Evolutionary conservation across 2,888 invertebrate genomes (phyloP).

Genomic region (Dicyrtoma fusca): DNA sequence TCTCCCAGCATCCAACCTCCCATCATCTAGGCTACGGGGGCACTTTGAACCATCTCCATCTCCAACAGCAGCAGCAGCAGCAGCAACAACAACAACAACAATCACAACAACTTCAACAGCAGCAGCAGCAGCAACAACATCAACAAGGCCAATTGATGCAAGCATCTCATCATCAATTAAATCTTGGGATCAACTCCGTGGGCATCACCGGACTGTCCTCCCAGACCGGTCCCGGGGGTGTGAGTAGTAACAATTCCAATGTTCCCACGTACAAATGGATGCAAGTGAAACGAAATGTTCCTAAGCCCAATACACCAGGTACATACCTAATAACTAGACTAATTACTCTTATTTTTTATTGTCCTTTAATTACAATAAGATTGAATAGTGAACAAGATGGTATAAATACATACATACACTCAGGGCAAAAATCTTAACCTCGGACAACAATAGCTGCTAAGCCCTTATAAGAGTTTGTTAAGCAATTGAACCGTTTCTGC

Average conservation of each 20-base stretch:
- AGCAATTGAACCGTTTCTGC: no score
- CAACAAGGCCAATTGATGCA: constrained; percentile 60
- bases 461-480: no score
- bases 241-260: constrained; percentile 40
- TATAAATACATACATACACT: not conserved
- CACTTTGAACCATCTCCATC: constrained; percentile 44
- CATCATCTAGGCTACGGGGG: constrained; percentile 44
- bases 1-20: constrained; percentile 36
- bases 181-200: constrained; percentile 20
- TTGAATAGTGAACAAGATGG: no score
- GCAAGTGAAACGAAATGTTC: constrained; percentile 96
- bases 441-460: no score
- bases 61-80: constrained; percentile 62
- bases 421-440: no score
- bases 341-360: no score
- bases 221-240: constrained; percentile 2
- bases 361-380: not conserved
- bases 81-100: constrained; percentile 63
- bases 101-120: constrained; percentile 58
- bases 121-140: constrained; percentile 62
- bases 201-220: constrained; percentile 4
- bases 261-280: constrained; percentile 96
- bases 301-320: constrained; percentile 69
- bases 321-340: no score
- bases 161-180: constrained; percentile 60